A percentile compares a stretch with the other conserved stretches of the same genome.
Evolutionary conservation across 2,113 vertebrate species (phyloP).

Genomic region (Corydoras sp.): DNA sequence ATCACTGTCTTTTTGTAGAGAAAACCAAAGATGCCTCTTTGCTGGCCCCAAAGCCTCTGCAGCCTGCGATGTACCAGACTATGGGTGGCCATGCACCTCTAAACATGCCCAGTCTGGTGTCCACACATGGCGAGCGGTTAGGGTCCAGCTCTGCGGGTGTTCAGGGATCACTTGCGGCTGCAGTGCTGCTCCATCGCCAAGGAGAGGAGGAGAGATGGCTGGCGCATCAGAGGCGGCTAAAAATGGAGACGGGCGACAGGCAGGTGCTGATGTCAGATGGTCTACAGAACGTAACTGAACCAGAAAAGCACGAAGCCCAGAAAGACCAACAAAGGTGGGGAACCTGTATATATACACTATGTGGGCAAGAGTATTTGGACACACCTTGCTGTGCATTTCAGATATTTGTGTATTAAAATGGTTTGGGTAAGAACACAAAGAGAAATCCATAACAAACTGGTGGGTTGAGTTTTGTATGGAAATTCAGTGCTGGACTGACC

Average conservation of each 20-base stretch:
- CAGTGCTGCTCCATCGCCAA: slow-evolving; percentile 81
- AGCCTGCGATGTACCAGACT: slow-evolving; percentile 72
- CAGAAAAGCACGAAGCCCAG: slow-evolving; percentile 73
- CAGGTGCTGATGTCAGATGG: slow-evolving; percentile 90
- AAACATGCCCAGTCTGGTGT: slow-evolving; percentile 78
- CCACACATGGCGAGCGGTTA: slow-evolving; percentile 75
- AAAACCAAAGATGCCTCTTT: slow-evolving; percentile 84
- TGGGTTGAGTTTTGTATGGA: too few relatives aligned
- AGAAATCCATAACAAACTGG: too few relatives aligned
- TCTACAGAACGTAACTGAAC: slow-evolving; percentile 86
- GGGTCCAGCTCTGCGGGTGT: slow-evolving; percentile 60
- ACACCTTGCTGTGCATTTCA: too few relatives aligned
- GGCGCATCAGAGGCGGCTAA: slow-evolving; percentile 82
- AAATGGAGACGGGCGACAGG: slow-evolving; percentile 89
- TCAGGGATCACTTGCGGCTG: slow-evolving; percentile 59
- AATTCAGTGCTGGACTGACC: too few relatives aligned
- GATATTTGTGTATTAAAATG: too few relatives aligned
- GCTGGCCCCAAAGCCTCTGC: slow-evolving; percentile 77
- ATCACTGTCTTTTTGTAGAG: slow-evolving; percentile 60
- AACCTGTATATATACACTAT: background rate
- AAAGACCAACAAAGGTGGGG: slow-evolving; percentile 78
- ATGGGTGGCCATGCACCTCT: slow-evolving; percentile 67
- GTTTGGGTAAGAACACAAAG: too few relatives aligned
- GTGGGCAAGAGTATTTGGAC: too few relatives aligned
- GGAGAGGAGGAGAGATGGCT: slow-evolving; percentile 96